These are phyloP conservation scores for Pocillopora meandrina DNA, from an alignment of 92 coral and sea anemone species.

Conservation along the genomic window DNA sequence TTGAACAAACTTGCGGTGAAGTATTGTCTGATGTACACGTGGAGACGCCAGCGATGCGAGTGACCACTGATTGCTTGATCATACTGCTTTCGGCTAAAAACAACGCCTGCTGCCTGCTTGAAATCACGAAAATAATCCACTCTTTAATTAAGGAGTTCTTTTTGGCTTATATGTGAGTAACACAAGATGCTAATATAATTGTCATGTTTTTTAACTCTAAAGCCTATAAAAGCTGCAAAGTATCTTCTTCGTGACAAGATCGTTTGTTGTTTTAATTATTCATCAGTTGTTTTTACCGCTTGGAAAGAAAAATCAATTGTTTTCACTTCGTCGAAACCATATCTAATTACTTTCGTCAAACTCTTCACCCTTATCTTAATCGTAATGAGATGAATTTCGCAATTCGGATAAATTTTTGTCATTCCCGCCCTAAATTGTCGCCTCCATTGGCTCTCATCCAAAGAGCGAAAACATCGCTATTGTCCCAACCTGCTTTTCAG, in stretches of 20 bases:
- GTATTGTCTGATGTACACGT: conserved; percentile 24
- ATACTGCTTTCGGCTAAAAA: neutral
- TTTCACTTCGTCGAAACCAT: neutral
- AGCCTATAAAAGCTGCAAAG: neutral
- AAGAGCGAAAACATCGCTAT: neutral
- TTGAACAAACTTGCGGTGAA: conserved; percentile 21
- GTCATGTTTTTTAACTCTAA: neutral
- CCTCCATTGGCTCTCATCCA: conserved; percentile 3
- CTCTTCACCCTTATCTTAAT: neutral
- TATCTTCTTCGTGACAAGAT: neutral
- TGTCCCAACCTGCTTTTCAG: neutral
- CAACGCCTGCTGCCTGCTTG: conserved; percentile 10
- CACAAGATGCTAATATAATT: neutral
- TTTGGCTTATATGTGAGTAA: neutral
- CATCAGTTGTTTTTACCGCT: neutral
- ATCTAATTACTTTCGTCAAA: neutral
- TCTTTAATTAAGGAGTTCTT: neutral
- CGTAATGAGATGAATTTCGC: neutral
- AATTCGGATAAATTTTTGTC: neutral
- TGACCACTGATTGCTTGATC: neutral
- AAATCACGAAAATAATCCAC: neutral
- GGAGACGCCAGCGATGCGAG: conserved; percentile 21
- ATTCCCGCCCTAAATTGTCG: neutral
- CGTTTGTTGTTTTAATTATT: conserved; percentile 7
- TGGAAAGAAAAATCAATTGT: neutral